Evolutionary conservation across 2,113 vertebrate genomes (phyloP), one percentile per base, ranked within the genome.

Genomic region (Columba livia): DNA sequence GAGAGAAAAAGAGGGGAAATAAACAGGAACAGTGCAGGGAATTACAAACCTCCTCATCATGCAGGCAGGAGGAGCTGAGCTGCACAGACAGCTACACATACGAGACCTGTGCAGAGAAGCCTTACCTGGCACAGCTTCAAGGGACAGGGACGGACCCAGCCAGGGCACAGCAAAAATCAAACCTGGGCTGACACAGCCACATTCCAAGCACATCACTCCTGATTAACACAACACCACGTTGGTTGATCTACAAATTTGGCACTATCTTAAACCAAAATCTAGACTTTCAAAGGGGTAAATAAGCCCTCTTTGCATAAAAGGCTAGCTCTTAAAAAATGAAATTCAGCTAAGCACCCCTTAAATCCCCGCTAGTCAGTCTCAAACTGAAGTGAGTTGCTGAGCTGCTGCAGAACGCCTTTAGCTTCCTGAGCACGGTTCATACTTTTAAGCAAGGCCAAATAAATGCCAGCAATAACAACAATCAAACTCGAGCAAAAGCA

Each of bases 361-460:
- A 69, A 17, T 1, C 10, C 7, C 7, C n/a, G 25, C 60, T 56
- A 34, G 28, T 73, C 48, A 32, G 38, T 80, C 82, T 83, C 79
- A 83, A 90, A 80, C 1, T 53, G 24, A 79, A 60, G 75, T n/a
- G 38, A 87, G 50, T 71, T 72, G 29, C 73, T 79, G 36, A 40
- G 50, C 36, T 62, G 65, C 64, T 84, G 75, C 73, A 89, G 57
- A 87, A 87, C 47, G 44, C 34, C 32, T 67, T 90, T 25, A 87
- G 66, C 32, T 85, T 91, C 36, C 57, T 79, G 11, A 89, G 32
- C 44, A 48, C 38, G 15, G 70, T 53, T 92, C 48, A 53, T 44
- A 64, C 40, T 36, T 94, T 74, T 65, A 81, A 96, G 53, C 38
- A 89, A 87, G 50, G 67, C 47, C 79, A 92, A 67, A 93, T 31